Conservation (phyloP, 1,140 invertebrate genomes). For the Centruroides sculpturatus region DNA sequence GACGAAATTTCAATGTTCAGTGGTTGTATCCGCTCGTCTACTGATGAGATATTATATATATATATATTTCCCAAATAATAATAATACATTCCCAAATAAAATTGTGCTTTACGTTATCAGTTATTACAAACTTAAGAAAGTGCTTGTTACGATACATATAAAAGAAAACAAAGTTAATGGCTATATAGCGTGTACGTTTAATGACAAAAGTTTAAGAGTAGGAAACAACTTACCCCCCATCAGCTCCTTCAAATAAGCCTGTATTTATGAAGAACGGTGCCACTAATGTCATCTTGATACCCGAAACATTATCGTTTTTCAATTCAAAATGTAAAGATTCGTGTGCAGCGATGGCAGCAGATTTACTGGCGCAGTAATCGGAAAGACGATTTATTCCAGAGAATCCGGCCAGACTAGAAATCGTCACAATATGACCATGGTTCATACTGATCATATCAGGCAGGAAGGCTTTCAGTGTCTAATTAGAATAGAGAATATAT, state of each 20-base stretch:
- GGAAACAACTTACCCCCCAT: not conserved
- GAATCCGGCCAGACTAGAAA: slow-evolving; percentile 82
- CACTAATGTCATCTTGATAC: slow-evolving; percentile 74
- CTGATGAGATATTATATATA: too few relatives aligned
- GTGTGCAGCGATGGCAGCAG: slow-evolving; percentile 79
- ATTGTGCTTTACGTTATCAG: too few relatives aligned
- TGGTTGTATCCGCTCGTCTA: too few relatives aligned
- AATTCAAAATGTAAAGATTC: slow-evolving; percentile 71
- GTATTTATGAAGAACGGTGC: slow-evolving; percentile 92
- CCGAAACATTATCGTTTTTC: slow-evolving; percentile 37
- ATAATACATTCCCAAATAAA: too few relatives aligned
- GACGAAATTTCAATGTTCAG: too few relatives aligned
- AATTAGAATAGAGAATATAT: not conserved
- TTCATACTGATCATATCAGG: slow-evolving; percentile 62
- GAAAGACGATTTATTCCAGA: slow-evolving; percentile 66
- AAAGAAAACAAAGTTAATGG: too few relatives aligned
- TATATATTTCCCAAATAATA: too few relatives aligned
- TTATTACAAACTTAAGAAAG: too few relatives aligned
- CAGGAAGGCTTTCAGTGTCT: slow-evolving; percentile 43
- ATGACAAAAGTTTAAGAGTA: too few relatives aligned
- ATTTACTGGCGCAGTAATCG: slow-evolving; percentile 92
- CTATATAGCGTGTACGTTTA: too few relatives aligned
- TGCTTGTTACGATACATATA: too few relatives aligned
- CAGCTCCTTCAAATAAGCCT: slow-evolving; percentile 74
- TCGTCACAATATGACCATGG: slow-evolving; percentile 84